These are phyloP conservation scores for Cremastobaeus sp. DNA, from an alignment of 2,888 invertebrate genomes.

Conservation along the genomic window DNA sequence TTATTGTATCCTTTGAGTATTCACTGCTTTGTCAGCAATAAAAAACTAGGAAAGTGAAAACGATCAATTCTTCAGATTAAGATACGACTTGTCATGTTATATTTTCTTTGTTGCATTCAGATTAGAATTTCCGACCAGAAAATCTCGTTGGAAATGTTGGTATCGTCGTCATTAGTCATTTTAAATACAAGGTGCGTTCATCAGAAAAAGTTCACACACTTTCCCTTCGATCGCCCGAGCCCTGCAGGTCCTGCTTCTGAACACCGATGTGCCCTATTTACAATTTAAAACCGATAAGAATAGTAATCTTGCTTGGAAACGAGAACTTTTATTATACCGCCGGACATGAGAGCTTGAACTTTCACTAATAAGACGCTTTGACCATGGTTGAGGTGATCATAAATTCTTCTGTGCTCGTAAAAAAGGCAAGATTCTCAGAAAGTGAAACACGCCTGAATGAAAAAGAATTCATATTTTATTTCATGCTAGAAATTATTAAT, in stretches of 20 bases:
- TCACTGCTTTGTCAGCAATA: too few species aligned
- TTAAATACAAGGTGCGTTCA: conserved; percentile 37
- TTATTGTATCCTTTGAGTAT: too few species aligned
- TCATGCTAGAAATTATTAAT: conserved; percentile 14
- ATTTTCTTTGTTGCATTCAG: conserved; percentile 25
- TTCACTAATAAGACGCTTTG: conserved; percentile 61
- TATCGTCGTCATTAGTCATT: conserved; percentile 49
- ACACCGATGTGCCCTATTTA: conserved; percentile 56
- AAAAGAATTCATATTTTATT: conserved; percentile 30
- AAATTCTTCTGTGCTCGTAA: conserved; percentile 56
- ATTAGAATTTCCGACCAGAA: conserved; percentile 30
- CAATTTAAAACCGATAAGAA: conserved; percentile 58
- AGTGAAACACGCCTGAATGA: conserved; percentile 50
- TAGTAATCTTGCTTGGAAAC: conserved; percentile 53
- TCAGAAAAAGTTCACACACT: conserved; percentile 52
- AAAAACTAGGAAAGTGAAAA: conserved; percentile 39
- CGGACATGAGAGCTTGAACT: conserved; percentile 59
- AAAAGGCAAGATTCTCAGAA: conserved; percentile 58
- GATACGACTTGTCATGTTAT: conserved; percentile 8
- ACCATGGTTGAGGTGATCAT: conserved; percentile 56
- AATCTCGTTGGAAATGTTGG: conserved; percentile 33
- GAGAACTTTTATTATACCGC: conserved; percentile 61
- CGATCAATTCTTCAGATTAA: conserved; percentile 15
- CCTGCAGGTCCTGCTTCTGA: conserved; percentile 54
- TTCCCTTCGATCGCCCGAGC: conserved; percentile 44